Percentiles rank a stretch among this genome's conserved stretches.
phyloP scores from a whole-genome alignment of 2,888 invertebrate genomes.

The Noctua fimbriata region DNA sequence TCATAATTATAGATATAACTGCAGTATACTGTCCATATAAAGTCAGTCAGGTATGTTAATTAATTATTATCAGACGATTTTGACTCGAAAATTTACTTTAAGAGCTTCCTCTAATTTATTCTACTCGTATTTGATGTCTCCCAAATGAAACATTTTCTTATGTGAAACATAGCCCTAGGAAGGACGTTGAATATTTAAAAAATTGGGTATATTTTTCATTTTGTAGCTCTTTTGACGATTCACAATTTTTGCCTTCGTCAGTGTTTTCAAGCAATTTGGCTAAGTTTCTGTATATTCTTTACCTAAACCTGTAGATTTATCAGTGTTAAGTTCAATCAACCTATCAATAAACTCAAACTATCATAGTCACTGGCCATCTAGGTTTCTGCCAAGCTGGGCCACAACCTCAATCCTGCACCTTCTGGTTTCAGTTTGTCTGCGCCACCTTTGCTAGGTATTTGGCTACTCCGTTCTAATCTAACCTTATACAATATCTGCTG shows the following conservation, averaged over 20 bases:
- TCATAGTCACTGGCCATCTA: not conserved
- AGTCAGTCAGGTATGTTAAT: not conserved
- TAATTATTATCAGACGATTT: not conserved
- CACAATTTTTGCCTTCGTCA: not conserved
- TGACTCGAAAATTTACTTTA: not conserved
- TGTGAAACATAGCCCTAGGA: not conserved
- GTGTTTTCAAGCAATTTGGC: not conserved
- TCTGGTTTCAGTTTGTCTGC: not conserved
- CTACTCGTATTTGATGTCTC: not conserved
- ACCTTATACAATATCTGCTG: not conserved
- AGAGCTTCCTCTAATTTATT: not conserved
- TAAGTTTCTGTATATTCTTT: not conserved
- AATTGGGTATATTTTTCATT: not conserved
- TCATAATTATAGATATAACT: not conserved
- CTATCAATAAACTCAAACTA: not conserved
- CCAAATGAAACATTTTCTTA: not conserved
- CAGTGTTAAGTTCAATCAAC: not conserved
- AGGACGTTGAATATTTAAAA: not conserved
- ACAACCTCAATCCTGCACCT: not conserved
- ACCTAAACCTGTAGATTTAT: no score
- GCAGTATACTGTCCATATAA: not conserved
- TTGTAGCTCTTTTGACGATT: not conserved
- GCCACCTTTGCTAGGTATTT: not conserved
- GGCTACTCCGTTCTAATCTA: not conserved
- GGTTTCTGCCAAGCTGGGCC: not conserved